phyloP scores from a whole-genome alignment of 2,888 invertebrate genomes.

The Melinaea marsaeus region DNA sequence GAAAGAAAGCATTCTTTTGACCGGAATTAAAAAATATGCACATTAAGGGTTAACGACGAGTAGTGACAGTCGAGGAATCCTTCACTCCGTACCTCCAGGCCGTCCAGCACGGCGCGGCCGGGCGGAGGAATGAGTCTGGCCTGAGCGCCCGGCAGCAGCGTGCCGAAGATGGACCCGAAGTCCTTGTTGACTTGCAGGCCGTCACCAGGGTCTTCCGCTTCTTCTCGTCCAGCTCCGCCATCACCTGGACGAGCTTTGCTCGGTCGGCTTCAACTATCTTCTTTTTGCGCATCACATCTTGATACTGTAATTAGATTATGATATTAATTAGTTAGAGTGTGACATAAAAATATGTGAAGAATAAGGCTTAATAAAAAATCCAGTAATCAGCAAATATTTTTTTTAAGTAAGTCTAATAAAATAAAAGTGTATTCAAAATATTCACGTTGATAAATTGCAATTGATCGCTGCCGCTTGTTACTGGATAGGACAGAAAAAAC shows the following conservation, averaged over 20 bases:
- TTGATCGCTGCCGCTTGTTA: too few relatives aligned
- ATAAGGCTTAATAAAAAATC: too few relatives aligned
- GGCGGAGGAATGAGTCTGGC: conserved; percentile 89
- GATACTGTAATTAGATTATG: conserved; percentile 35
- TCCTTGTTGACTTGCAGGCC: conserved; percentile 93
- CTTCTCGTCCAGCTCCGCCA: conserved; percentile 92
- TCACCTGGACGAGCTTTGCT: conserved; percentile 85
- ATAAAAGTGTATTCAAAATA: too few relatives aligned
- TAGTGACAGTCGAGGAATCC: too few relatives aligned
- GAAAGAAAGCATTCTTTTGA: too few relatives aligned
- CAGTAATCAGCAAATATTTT: too few relatives aligned
- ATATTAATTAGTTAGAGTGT: too few relatives aligned
- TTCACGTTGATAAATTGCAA: too few relatives aligned
- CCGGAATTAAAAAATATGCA: too few relatives aligned
- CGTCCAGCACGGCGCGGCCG: conserved; percentile 87
- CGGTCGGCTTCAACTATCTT: conserved; percentile 86
- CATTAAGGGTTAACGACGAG: too few relatives aligned
- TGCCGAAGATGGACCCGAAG: conserved; percentile 96
- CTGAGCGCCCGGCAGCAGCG: conserved; percentile 92
- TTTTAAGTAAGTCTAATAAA: too few relatives aligned
- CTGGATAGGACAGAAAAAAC: too few relatives aligned
- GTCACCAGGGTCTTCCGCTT: conserved; percentile 88
- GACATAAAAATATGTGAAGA: not conserved
- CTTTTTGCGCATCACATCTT: conserved; percentile 83
- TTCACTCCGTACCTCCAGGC: conserved; percentile 89